Base-by-base conservation (phyloP, 2,888 invertebrate species). In the Aproaerema taeniolella region DNA sequence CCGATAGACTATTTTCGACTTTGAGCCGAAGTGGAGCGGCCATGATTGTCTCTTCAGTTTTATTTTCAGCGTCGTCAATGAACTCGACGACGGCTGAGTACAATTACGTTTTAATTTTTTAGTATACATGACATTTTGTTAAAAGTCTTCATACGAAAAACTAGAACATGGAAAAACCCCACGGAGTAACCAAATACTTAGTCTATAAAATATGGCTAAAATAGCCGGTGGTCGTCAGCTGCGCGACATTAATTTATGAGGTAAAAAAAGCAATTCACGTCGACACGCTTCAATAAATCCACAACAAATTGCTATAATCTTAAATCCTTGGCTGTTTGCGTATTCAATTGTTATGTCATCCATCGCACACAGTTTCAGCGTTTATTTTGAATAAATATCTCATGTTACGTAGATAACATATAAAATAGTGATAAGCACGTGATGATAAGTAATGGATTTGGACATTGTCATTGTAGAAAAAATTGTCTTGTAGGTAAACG, bases 51-150 rank as follows among this genome's bases (percentile, higher is more conserved):
- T 53, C 46, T 39, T 50, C 43, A 39, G 52, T 60, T 60, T 68
- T 74, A 69, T 74, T 78, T 75, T 67, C 57, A 58, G 60, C 58
- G 50, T 39, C 52, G 66, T 60, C 61, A 71, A 65, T 66, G 63
- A 68, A 69, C 64, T 53, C 50, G 44, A 39, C 30, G 51, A 38
- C 43, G 28, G 29, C 38, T 32, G 34, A 35, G 40, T 31, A n/a
- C n/a, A n/a, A n/a, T n/a, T n/a, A n/a, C n/a, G n/a, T n/a, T n/a
- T n/a, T n/a, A n/a, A n/a, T n/a, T n/a, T n/a, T n/a, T n/a, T n/a
- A n/a, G n/a, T n/a, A n/a, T n/a, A n/a, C n/a, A n/a, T n/a, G n/a
- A n/a, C n/a, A n/a, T n/a, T n/a, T n/a, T n/a, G n/a, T n/a, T n/a
- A n/a, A n/a, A n/a, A n/a, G n/a, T n/a, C n/a, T n/a, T n/a, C n/a